Base-by-base conservation (phyloP, 2,888 invertebrate species). In the Metacarcinus magister region DNA sequence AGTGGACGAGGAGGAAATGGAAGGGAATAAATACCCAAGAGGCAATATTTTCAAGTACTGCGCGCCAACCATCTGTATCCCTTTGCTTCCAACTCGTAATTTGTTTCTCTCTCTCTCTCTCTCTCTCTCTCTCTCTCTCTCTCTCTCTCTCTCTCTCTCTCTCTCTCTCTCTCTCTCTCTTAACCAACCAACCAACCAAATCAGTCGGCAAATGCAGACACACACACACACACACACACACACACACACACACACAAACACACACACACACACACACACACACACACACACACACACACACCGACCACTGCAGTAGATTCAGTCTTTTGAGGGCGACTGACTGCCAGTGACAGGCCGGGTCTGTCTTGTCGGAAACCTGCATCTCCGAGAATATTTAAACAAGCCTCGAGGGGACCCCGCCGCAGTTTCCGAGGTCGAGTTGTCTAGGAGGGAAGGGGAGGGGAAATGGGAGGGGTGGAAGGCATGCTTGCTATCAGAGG, bases 241-340 rank as follows among this genome's bases (percentile, higher is more conserved):
- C 82, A 28, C 82, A 82, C 82, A 82, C 82, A 28, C 82, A 75
- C 75, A 75, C 54, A 54, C 54, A 16, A 0, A 48, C 48, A 48
- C 48, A 48, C 54, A 54, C 54, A 16, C 54, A 54, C 54, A 16
- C 16, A 54, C 54, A 16, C 82, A 28, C 82, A 82, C 82, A 32
- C 82, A 82, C 82, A 32, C 82, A 32, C 82, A 82, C 82, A 82
- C 82, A 82, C 82, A 32, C 82, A 82, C 82, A 75, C 82, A 32
- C 39, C 39, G 39, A 39, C 39, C 39, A 39, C 10, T 7, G 67
- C 67, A n/a, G 67, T 67, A 67, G 67, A 67, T 23, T 67, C 67
- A 82, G 32, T 82, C 32, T 82, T 28, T 82, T 82, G 32, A 82
- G 82, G 82, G 10, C 13, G 82, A 82, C 10, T 82, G 82, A 82